Evolutionary conservation across 2,113 vertebrate genomes (phyloP), one percentile per base, ranked within the genome.

Genomic region (Atherinomorus stipes): DNA sequence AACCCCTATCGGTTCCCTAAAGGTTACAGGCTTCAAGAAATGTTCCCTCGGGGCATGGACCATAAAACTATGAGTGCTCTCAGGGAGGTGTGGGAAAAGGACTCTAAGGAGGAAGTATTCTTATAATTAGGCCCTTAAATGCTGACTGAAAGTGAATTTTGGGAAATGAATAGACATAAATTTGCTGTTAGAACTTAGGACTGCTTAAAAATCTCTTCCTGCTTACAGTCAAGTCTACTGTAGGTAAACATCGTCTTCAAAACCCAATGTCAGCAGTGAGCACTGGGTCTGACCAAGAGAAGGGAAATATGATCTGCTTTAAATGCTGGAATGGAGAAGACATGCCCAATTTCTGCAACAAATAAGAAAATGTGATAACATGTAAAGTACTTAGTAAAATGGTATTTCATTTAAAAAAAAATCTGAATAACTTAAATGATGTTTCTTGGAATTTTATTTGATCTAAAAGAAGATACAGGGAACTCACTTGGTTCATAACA

Each of bases 361-460:
- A 38, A 47, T 7, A 47, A 19, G 19, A 44, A 5, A 13, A 19
- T 47, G 5, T 47, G 44, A 5, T 47, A 38, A 61, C 31, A 49
- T 64, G 26, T 16, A 12, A 56, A 28, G 54, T 58, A 28, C 31
- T 28, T 22, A 57, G 13, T 49, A 28, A 25, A 45, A 25, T 45
- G 26, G 56, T 7, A 0, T 25, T 31, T 66, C 2, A 53, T 47
- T n/a, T n/a, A 19, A 47, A n/a, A n/a, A 47, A n/a, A 6, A 7
- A 66, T 42, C 23, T 26, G 22, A 25, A 45, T 22, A 44, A 18
- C 37, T 42, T 25, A 56, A 4, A 54, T 67, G 44, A 28, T 44
- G 23, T 67, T 67, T 73, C 12, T 12, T 64, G 34, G 18, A 53
- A 56, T 69, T 62, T 64, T 11, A 28, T 66, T 34, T 13, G 38